A percentile compares a stretch with the other conserved stretches of the same genome.
Evolutionary conservation across 2,888 invertebrate genomes (phyloP).

Genomic region (Zaprionus bogoriensis): DNA sequence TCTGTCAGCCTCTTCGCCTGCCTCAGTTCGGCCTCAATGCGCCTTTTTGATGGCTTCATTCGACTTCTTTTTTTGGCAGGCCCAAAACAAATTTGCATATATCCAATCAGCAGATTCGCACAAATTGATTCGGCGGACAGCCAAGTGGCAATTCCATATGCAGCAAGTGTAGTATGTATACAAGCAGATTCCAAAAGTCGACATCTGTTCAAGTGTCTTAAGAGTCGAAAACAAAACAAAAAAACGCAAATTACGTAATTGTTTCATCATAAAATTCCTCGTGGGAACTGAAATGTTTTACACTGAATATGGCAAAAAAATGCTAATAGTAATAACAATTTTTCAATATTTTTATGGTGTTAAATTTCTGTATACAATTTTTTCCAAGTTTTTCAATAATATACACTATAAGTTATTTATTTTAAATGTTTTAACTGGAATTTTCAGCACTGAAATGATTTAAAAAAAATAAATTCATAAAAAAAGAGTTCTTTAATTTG

Average conservation of each 20-base stretch:
- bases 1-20: conserved; percentile 8
- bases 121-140: conserved; percentile 19
- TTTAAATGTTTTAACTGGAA: no score
- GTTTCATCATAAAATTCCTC: neutral
- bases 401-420: no score
- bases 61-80: conserved; percentile 15
- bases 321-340: no score
- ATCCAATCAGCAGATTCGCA: conserved; percentile 41
- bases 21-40: conserved; percentile 6
- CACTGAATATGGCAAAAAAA: neutral
- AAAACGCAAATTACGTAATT: neutral
- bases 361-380: no score
- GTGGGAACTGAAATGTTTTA: conserved; percentile 1
- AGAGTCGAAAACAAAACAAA: neutral
- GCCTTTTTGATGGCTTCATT: conserved; percentile 68
- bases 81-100: conserved; percentile 38
- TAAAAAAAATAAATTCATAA: no score
- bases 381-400: no score
- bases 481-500: no score
- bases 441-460: no score
- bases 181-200: neutral
- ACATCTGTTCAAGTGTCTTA: conserved; percentile 25
- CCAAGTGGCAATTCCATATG: conserved; percentile 33
- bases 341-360: no score
- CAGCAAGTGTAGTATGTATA: conserved; percentile 14